Conservation (phyloP, 2,888 invertebrate genomes). For the Papilio gigon region DNA sequence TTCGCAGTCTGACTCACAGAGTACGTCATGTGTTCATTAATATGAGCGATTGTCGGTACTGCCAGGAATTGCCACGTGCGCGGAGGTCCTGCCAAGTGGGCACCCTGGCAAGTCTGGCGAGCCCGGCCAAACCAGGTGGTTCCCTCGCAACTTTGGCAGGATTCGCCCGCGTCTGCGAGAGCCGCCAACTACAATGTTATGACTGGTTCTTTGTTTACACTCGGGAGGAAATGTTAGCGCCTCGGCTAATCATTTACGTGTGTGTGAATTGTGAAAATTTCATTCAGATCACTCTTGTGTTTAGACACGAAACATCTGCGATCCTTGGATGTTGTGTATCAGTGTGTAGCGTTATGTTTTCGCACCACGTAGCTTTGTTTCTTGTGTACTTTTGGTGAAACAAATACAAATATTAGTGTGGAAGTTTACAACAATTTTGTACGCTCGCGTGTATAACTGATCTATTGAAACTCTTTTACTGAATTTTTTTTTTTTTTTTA, state of each 20-base stretch:
- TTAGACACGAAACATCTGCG: slow-evolving; percentile 33
- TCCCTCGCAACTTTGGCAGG: slow-evolving; percentile 51
- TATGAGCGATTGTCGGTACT: slow-evolving; percentile 1
- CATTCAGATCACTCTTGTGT: slow-evolving; percentile 35
- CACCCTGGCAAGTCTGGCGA: slow-evolving; percentile 47
- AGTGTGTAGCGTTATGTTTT: slow-evolving; percentile 14
- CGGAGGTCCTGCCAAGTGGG: slow-evolving; percentile 69
- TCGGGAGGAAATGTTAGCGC: slow-evolving; percentile 36
- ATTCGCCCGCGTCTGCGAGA: slow-evolving; percentile 54
- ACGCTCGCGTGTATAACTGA: background rate
- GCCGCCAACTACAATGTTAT: slow-evolving; percentile 61
- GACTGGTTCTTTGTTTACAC: slow-evolving; percentile 61
- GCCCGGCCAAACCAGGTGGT: slow-evolving; percentile 64
- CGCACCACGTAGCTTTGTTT: background rate
- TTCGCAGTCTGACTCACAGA: background rate
- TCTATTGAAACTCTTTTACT: no score
- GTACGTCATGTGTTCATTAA: slow-evolving; percentile 16
- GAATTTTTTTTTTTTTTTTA: no score
- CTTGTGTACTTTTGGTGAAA: background rate
- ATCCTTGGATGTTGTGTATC: slow-evolving; percentile 19
- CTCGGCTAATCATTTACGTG: slow-evolving; percentile 39
- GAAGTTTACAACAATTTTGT: background rate
- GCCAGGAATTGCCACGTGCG: slow-evolving; percentile 59
- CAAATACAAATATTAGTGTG: background rate
- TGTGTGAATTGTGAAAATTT: slow-evolving; percentile 32